These are phyloP conservation scores for Cossypha niveicapilla DNA, from an alignment of 2,797 vertebrate genomes.

Conservation along the genomic window DNA sequence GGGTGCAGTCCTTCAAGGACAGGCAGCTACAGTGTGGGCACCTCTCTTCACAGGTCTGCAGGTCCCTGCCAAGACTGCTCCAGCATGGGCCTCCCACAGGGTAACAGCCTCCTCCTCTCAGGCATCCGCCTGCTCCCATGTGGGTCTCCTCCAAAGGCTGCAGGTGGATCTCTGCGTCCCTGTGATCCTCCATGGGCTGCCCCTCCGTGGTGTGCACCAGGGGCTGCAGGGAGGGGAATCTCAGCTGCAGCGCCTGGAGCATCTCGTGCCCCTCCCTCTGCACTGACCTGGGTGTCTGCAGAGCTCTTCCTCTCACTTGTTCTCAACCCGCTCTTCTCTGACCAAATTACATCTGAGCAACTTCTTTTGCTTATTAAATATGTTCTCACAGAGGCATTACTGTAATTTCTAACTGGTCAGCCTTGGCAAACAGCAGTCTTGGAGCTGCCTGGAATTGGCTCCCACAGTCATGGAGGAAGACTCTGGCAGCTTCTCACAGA, in stretches of 20 bases:
- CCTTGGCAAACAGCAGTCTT: neutral
- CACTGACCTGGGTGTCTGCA: neutral
- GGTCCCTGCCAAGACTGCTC: neutral
- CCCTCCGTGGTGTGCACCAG: rapidly evolving
- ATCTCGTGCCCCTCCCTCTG: rapidly evolving
- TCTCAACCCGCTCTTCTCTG: rapidly evolving
- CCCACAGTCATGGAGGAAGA: neutral
- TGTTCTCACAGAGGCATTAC: neutral
- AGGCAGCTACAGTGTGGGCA: no score
- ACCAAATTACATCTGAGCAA: rapidly evolving
- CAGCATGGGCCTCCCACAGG: rapidly evolving
- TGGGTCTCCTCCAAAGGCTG: rapidly evolving
- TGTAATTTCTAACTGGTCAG: neutral
- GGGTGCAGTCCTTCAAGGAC: neutral
- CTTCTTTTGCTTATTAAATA: neutral
- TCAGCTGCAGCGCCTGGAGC: rapidly evolving
- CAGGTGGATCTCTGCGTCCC: neutral
- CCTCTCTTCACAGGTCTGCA: neutral
- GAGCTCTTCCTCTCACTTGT: no score
- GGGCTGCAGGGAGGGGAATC: neutral
- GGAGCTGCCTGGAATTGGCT: neutral
- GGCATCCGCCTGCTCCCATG: rapidly evolving
- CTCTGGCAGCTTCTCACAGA: neutral
- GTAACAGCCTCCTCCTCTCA: neutral
- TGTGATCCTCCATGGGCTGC: rapidly evolving